phyloP scores from a whole-genome alignment of 2,113 vertebrate genomes.

The Cyphomyrus plagiostoma region DNA sequence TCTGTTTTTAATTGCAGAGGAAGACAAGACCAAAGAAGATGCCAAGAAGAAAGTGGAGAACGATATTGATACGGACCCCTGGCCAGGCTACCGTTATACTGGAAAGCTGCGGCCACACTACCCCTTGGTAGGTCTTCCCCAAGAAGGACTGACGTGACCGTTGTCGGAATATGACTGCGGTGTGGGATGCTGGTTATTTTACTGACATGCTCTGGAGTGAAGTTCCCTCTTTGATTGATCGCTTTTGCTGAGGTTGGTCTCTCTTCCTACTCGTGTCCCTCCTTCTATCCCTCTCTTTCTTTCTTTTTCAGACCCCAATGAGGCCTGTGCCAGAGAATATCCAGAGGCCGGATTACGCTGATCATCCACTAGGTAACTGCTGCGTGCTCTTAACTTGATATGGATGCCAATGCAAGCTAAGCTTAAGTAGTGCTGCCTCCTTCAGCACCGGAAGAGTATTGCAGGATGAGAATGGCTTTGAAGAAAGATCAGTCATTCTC shows the following conservation, averaged over 20 bases:
- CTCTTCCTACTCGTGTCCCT: not conserved
- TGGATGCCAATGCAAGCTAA: not conserved
- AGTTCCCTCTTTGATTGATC: not conserved
- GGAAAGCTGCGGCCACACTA: conserved; percentile 90
- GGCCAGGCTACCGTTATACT: conserved; percentile 91
- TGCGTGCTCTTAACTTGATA: not conserved
- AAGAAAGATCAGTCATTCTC: not conserved
- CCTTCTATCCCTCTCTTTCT: not conserved
- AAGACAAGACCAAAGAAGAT: conserved; percentile 82
- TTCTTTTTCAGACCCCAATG: conserved; percentile 75
- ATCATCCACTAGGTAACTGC: conserved; percentile 88
- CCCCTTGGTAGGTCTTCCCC: conserved; percentile 72
- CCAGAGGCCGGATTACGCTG: conserved; percentile 95
- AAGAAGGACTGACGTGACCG: not conserved
- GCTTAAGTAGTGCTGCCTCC: not conserved
- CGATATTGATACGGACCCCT: conserved; percentile 89
- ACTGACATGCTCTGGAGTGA: not conserved
- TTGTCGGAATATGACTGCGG: not conserved
- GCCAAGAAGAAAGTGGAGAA: conserved; percentile 77
- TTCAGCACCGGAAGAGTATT: not conserved
- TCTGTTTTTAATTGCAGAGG: conserved; percentile 58
- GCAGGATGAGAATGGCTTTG: not conserved
- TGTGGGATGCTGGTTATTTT: not conserved
- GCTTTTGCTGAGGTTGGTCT: not conserved
- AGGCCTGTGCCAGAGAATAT: conserved; percentile 86